A percentile compares a stretch with the other conserved stretches of the same genome.
Conservation (phyloP, 2,797 vertebrate genomes). For the Phataginus tricuspis region DNA sequence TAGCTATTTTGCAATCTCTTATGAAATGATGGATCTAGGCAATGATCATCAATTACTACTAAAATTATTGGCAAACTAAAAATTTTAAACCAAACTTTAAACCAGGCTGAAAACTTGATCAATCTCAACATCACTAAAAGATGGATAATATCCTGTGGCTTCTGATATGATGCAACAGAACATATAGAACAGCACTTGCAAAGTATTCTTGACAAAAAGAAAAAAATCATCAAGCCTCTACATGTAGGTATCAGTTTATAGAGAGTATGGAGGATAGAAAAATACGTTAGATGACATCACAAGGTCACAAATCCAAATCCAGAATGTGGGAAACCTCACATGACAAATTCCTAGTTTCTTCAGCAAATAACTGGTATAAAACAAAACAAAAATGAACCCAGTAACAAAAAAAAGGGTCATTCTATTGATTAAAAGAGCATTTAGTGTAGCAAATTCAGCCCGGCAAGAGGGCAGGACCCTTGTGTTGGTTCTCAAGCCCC, state of each 20-base stretch:
- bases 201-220: not conserved
- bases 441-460: slow-evolving; percentile 30
- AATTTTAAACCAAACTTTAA: not conserved
- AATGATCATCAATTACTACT: not conserved
- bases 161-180: not conserved
- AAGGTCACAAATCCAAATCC: not conserved
- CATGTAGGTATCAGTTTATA: not conserved
- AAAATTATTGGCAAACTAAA: not conserved
- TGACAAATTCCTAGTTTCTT: not conserved
- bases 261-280: not conserved
- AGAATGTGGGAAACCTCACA: not conserved
- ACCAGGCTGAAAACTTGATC: not conserved
- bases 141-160: not conserved
- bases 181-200: not conserved
- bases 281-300: not conserved
- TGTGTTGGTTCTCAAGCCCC: slow-evolving; percentile 70
- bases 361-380: not conserved
- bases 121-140: not conserved
- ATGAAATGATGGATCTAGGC: not conserved
- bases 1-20: not conserved
- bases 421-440: not conserved
- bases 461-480: slow-evolving; percentile 92
- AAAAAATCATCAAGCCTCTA: not conserved
- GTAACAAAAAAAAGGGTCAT: not conserved
- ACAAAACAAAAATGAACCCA: not conserved